Conservation (phyloP, 2,113 vertebrate genomes). For the Podilymbus podiceps region DNA sequence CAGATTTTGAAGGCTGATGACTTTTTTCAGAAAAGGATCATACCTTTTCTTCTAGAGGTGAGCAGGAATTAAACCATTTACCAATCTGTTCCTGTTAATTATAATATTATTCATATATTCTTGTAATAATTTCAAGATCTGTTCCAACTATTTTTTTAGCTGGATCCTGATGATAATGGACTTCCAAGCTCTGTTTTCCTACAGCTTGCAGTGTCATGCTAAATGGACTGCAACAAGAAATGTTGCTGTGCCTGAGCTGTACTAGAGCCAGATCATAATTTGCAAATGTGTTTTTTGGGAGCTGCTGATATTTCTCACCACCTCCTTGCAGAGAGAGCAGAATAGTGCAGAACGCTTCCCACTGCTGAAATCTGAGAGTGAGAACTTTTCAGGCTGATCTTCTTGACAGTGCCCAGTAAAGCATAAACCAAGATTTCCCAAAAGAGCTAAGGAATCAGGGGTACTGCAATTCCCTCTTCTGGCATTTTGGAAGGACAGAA, state of each 20-base stretch:
- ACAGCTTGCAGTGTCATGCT: slow-evolving; percentile 8
- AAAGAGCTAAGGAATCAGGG: background rate
- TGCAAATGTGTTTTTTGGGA: slow-evolving; percentile 32
- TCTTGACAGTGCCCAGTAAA: background rate
- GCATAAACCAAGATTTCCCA: background rate
- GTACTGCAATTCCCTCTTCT: background rate
- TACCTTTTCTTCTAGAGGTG: background rate
- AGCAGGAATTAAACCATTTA: background rate
- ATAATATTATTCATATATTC: slow-evolving; percentile 10
- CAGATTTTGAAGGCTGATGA: background rate
- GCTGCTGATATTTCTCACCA: slow-evolving; percentile 12
- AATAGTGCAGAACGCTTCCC: slow-evolving; percentile 39
- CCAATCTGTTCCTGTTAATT: background rate
- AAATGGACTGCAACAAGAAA: slow-evolving; percentile 19
- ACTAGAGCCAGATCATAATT: background rate
- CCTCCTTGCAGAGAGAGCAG: slow-evolving; percentile 31
- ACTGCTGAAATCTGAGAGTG: slow-evolving; percentile 7
- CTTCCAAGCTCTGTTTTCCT: background rate
- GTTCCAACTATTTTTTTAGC: slow-evolving; percentile 34
- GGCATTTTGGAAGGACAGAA: background rate
- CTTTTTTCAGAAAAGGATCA: background rate
- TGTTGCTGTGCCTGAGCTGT: background rate
- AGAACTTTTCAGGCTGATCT: background rate
- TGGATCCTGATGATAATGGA: background rate
- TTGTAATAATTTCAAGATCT: slow-evolving; percentile 53